These are phyloP conservation scores for Thunnus maccoyii DNA, from an alignment of 2,113 vertebrate species.

Conservation along the genomic window DNA sequence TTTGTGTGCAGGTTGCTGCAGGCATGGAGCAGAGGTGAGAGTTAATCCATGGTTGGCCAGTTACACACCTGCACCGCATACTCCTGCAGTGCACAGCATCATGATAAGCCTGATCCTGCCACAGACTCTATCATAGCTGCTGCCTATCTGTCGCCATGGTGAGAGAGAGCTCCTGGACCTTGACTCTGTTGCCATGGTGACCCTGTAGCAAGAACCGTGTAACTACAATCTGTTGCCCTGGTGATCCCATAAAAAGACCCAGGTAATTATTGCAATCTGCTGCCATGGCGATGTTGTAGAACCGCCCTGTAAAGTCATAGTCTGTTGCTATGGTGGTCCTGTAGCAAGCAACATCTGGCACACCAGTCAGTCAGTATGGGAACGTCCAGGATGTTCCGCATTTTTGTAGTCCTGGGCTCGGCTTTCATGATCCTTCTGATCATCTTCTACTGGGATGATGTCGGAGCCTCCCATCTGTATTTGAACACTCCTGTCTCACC, in stretches of 20 bases:
- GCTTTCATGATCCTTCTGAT: slow-evolving; percentile 95
- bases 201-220: slow-evolving; percentile 43
- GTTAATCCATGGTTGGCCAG: slow-evolving; percentile 24
- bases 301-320: slow-evolving; percentile 19
- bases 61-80: background rate
- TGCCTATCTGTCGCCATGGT: slow-evolving; percentile 54
- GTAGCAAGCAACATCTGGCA: slow-evolving; percentile 56
- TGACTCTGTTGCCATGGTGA: slow-evolving; percentile 78
- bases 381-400: slow-evolving; percentile 91
- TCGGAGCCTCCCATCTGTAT: slow-evolving; percentile 91
- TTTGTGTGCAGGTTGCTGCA: slow-evolving; percentile 45
- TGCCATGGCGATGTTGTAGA: slow-evolving; percentile 61
- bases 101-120: slow-evolving; percentile 41
- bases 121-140: slow-evolving; percentile 36
- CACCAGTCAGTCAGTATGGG: slow-evolving; percentile 87
- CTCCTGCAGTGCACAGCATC: slow-evolving; percentile 49
- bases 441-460: slow-evolving; percentile 97
- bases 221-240: slow-evolving; percentile 49
- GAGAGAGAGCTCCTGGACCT: slow-evolving; percentile 58
- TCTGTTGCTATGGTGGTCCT: slow-evolving; percentile 65
- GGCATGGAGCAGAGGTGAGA: slow-evolving; percentile 74
- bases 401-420: slow-evolving; percentile 92
- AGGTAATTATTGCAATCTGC: slow-evolving; percentile 53
- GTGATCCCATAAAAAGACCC: slow-evolving; percentile 35
- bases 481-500: slow-evolving; percentile 89